A percentile compares a stretch with the other conserved stretches of the same genome.
These are phyloP conservation scores for Pyrrhia umbra DNA, from an alignment of 2,888 invertebrate genomes.

Conservation along the genomic window DNA sequence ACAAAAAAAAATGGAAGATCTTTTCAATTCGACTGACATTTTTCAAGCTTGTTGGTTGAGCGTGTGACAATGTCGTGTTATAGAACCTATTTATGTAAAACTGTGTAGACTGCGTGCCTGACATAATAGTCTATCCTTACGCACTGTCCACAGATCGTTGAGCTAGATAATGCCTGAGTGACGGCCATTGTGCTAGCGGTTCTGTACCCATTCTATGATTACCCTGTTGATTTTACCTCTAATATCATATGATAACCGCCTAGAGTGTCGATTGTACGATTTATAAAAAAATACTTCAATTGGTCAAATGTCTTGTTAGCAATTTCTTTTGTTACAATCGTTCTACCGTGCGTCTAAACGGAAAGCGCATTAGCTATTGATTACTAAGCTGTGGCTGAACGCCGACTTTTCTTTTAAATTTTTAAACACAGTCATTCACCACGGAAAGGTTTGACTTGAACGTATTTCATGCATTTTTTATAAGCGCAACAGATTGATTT, in stretches of 20 bases:
- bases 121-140: not conserved
- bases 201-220: not conserved
- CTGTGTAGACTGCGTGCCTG: not conserved
- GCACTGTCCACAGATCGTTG: slow-evolving; percentile 6
- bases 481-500: slow-evolving; percentile 39
- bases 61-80: not conserved
- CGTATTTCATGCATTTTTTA: slow-evolving; percentile 38
- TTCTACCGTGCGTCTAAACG: not conserved
- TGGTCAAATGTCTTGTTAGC: not conserved
- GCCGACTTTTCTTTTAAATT: slow-evolving; percentile 1
- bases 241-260: not conserved
- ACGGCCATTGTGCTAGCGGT: not conserved
- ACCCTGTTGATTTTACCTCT: not conserved
- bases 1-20: no score
- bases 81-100: not conserved
- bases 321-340: not conserved
- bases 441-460: not conserved
- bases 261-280: not conserved
- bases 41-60: not conserved
- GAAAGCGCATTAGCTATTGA: not conserved
- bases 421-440: slow-evolving; percentile 3
- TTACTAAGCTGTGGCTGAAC: not conserved
- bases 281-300: not conserved
- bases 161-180: slow-evolving; percentile 10
- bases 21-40: no score